Evolutionary conservation across 2,888 invertebrate species (phyloP).

Genomic region (Thymelicus lineola): DNA sequence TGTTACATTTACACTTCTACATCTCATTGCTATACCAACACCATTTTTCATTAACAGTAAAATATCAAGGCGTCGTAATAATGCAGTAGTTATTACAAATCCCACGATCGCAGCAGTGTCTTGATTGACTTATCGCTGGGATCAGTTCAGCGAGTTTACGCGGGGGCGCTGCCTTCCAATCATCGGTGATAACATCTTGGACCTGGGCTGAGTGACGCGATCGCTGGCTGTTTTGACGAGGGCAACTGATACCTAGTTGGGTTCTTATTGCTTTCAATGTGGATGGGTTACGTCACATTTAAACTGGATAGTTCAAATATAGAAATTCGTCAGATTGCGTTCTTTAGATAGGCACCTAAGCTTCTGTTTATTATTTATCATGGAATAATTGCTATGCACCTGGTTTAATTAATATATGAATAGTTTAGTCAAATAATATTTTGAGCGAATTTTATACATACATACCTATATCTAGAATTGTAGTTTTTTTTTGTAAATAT

Average conservation of each 20-base stretch:
- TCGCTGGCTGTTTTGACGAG: conserved; percentile 72
- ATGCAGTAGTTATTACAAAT: conserved; percentile 35
- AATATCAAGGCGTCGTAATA: conserved; percentile 27
- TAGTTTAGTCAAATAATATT: no score
- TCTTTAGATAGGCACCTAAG: no score
- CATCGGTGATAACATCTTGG: conserved; percentile 68
- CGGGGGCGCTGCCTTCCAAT: conserved; percentile 64
- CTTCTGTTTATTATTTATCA: no score
- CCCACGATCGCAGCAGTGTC: conserved; percentile 35
- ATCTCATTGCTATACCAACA: neutral
- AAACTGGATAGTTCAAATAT: no score
- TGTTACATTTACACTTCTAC: neutral
- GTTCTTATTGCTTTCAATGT: conserved; percentile 24
- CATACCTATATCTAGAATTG: no score
- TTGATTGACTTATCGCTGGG: conserved; percentile 68
- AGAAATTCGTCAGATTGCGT: no score
- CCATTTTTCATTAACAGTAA: neutral
- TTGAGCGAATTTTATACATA: no score
- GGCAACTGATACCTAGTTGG: conserved; percentile 42
- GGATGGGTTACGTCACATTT: neutral
- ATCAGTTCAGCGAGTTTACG: conserved; percentile 61
- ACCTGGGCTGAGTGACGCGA: conserved; percentile 52
- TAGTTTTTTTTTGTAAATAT: no score
- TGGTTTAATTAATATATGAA: no score
- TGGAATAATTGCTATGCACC: no score